These are phyloP conservation scores for Pollimyrus isidori DNA, from an alignment of 2,113 vertebrate species.

Conservation along the genomic window DNA sequence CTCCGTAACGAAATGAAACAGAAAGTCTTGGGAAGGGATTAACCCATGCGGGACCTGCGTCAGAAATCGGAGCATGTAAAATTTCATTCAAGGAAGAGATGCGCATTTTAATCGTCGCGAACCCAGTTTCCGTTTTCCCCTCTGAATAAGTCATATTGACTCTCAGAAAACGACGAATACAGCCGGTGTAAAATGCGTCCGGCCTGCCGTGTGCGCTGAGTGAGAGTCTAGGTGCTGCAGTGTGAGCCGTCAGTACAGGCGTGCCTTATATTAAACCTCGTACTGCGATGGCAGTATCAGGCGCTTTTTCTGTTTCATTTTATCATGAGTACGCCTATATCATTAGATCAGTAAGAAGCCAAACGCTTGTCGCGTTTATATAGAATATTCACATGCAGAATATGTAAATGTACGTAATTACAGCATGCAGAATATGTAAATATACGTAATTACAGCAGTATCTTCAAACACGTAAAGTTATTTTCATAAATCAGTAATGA, in stretches of 20 bases:
- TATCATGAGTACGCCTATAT: not conserved
- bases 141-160: not conserved
- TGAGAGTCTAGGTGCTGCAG: not conserved
- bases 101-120: not conserved
- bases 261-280: not conserved
- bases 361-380: not conserved
- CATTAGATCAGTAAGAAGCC: not conserved
- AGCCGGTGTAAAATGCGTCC: not conserved
- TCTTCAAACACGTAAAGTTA: not conserved
- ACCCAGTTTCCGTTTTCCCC: not conserved
- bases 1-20: not conserved
- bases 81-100: not conserved
- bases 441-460: not conserved
- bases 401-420: not conserved
- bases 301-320: not conserved
- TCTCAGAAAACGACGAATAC: not conserved
- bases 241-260: not conserved
- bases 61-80: not conserved
- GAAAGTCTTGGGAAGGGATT: not conserved
- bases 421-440: not conserved
- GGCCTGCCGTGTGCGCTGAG: not conserved
- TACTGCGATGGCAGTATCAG: not conserved
- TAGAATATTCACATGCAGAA: not conserved
- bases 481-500: not conserved
- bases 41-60: not conserved